Evolutionary conservation across 2,797 vertebrate species (phyloP), one percentile per base, ranked within the genome.

Genomic region (Danio kyathit): DNA sequence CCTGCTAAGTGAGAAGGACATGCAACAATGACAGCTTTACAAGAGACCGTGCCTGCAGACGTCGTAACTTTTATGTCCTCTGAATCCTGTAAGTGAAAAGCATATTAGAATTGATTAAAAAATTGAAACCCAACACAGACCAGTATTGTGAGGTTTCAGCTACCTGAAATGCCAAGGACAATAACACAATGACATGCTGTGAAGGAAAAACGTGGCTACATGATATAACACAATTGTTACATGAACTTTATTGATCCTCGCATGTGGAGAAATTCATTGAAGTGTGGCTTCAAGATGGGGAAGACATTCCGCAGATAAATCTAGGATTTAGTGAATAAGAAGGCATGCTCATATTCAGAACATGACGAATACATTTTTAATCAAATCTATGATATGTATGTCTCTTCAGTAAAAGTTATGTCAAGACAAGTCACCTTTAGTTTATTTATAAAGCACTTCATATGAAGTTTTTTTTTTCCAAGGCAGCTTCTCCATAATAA

Each of bases 1-100:
- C 94, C 92, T 91, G 94, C 91, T 85, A 94, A 90, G 87, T 94
- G 92, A 86, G 93, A 92, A 76, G 92, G 93, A 87, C 91, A 93
- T 79, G 91, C 91, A 89, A 94, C 89, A 60, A 94, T 94, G 86
- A 93, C 91, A 40, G 90, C 89, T 82, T 89, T 88, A 86, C 93
- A 91, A 85, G 87, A 72, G 88, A 92, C 89, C 49, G 84, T 85
- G 75, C 88, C 72, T 17, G 67, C 67, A 51, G 74, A 70, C 7
- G 92, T 94, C 66, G 43, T 85, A 80, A 94, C 91, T 76, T 84
- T 83, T 79, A 91, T 91, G 84, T 85, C 88, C 83, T 94, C 90
- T n/a, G 74, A 84, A 80, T 88, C 86, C 94, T 94, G 90, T 48
- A 56, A 82, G 46, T 17, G 63, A 76, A 44, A 80, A 19, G 60